Percentiles rank a stretch among this genome's conserved stretches.
phyloP scores from a whole-genome alignment of 2,888 invertebrate species.

The Hirtodrosophila alboralis region DNA sequence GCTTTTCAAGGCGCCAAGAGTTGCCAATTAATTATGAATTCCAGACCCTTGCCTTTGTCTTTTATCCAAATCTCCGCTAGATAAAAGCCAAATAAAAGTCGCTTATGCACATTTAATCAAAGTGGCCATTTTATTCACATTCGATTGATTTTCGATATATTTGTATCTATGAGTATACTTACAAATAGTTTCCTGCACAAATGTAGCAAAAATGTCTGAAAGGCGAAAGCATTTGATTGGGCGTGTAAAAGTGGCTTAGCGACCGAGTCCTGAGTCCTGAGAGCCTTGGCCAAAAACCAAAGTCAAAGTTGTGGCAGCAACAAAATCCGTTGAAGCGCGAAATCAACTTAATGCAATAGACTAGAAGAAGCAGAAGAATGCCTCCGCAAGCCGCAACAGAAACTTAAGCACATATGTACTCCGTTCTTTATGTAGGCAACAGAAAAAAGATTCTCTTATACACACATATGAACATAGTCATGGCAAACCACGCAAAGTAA shows the following conservation, averaged over 20 bases:
- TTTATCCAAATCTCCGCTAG: neutral
- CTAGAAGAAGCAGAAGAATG: constrained; percentile 45
- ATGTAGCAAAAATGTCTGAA: constrained; percentile 22
- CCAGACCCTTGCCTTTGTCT: neutral
- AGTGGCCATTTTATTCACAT: constrained; percentile 50
- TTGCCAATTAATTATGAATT: constrained; percentile 32
- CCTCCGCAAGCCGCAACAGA: constrained; percentile 38
- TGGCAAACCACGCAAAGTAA: constrained; percentile 62
- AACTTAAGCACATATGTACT: constrained; percentile 5
- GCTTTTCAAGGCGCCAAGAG: constrained; percentile 4
- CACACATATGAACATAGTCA: constrained; percentile 13
- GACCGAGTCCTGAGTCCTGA: constrained; percentile 12
- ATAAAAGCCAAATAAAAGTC: constrained; percentile 33
- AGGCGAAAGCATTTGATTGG: constrained; percentile 67
- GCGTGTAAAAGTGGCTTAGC: constrained; percentile 71
- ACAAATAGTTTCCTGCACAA: constrained; percentile 13
- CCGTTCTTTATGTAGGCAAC: neutral
- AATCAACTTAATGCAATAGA: constrained; percentile 78
- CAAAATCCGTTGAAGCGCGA: constrained; percentile 70
- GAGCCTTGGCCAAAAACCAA: constrained; percentile 30
- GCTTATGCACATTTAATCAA: constrained; percentile 16
- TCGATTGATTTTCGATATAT: constrained; percentile 51
- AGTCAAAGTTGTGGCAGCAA: constrained; percentile 57
- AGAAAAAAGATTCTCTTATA: too few relatives aligned
- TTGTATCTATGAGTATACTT: constrained; percentile 6